Base-by-base conservation (phyloP, 2,888 invertebrate genomes). In the Trimorus sp. region DNA sequence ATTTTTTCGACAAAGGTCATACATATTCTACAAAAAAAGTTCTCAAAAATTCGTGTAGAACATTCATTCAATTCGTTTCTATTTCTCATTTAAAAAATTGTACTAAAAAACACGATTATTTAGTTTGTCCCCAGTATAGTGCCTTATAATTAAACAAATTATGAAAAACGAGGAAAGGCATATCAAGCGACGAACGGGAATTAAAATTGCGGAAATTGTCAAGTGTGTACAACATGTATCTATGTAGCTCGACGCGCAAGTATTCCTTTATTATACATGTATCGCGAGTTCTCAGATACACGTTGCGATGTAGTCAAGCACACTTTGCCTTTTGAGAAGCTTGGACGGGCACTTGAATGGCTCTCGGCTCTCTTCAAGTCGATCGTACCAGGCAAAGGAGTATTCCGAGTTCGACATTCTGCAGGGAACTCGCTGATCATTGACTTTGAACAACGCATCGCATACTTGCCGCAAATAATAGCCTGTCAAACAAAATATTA, bases 281-380 rank as follows among this genome's bases (percentile, higher is more conserved):
- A 75, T 76, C 65, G 75, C 54, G 70, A 76, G 80, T 71, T 80
- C 80, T 80, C 76, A 66, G 75, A 76, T 80, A 80, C 75, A 75
- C 79, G 74, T 79, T 75, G 75, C 70, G 79, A 69, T 74, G 70
- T 36, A 75, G 79, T 75, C 79, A 80, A 80, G 79, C 56, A 69
- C 79, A 42, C 79, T 74, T 79, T 79, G 70, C 70, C 80, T 80
- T 80, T 80, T 75, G 80, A 80, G 80, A 75, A 75, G 80, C 75
- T 80, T 58, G 80, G 80, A 80, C 80, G 75, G 75, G 75, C 66
- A 75, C 75, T 75, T 80, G 75, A 80, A 80, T 80, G 74, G 75
- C 53, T 75, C 80, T 79, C 65, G 70, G 70, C 65, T 70, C 75
- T 75, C 75, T 58, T 74, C 80, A 80, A 80, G 75, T 80, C 75